These are phyloP conservation scores for Ectropis crepuscularia DNA, from an alignment of 2,888 invertebrate genomes.

Conservation along the genomic window DNA sequence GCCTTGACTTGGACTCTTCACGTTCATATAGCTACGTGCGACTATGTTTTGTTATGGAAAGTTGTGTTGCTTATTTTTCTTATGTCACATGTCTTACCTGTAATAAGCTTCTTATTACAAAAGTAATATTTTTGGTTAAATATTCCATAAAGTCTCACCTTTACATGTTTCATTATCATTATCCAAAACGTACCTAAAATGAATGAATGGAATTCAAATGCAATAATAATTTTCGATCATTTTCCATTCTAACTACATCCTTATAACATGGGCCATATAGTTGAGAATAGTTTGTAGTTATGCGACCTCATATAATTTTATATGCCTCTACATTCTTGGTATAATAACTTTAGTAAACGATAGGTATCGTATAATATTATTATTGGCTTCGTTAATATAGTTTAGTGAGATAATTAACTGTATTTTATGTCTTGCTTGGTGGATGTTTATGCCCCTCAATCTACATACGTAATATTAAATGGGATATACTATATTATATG, in stretches of 20 bases:
- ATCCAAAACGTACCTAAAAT: conserved; percentile 14
- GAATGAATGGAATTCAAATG: conserved; percentile 18
- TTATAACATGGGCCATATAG: conserved; percentile 41
- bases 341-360: conserved; percentile 48
- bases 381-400: conserved; percentile 33
- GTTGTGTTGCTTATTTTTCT: too few relatives aligned
- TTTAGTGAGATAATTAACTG: conserved; percentile 7
- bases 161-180: background rate
- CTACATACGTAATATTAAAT: background rate
- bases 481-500: too few relatives aligned
- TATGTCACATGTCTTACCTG: too few relatives aligned
- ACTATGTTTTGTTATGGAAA: too few relatives aligned
- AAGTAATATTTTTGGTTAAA: background rate
- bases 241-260: conserved; percentile 36
- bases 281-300: conserved; percentile 40
- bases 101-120: too few relatives aligned
- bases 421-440: conserved; percentile 2
- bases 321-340: conserved; percentile 46
- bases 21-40: too few relatives aligned
- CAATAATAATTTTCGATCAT: conserved; percentile 9
- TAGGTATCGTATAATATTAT: conserved; percentile 33
- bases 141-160: background rate
- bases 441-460: background rate
- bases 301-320: conserved; percentile 51
- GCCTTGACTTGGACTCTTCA: too few relatives aligned